Base-by-base conservation (phyloP, 2,797 vertebrate species). In the Telmatherina bonti region DNA sequence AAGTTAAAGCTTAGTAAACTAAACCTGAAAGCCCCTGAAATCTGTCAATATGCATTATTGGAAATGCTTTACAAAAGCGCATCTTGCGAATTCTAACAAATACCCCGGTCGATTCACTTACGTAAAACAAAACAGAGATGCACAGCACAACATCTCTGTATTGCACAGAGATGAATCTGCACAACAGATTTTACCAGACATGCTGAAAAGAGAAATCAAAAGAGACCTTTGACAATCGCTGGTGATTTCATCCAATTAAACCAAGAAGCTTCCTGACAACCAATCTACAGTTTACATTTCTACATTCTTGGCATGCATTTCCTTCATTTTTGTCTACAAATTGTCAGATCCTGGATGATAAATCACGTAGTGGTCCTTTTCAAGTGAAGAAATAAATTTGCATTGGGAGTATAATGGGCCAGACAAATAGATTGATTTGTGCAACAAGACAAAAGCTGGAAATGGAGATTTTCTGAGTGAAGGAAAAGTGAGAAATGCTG, bases 191-290 rank as follows among this genome's bases (percentile, higher is more conserved):
- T n/a, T n/a, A n/a, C n/a, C n/a, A n/a, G n/a, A n/a, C n/a, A n/a
- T n/a, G n/a, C n/a, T n/a, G n/a, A n/a, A n/a, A n/a, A n/a, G 76
- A 78, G 69, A 74, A 81, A 82, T 83, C 66, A 68, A 85, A 79
- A 74, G 11, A 79, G 52, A 76, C 70, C 73, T 63, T 79, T 41
- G 15, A 4, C 5, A 16, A 16, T 16, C 9, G 38, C 38, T 41
- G 13, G 70, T 73, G 70, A 82, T 78, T 82, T 75, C 54, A 62
- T 62, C 74, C 76, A 87, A 82, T 88, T 87, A 87, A 38, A 62
- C 62, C 53, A n/a, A 58, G 27, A 80, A 68, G 73, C 78, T 62
- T 81, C 63, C 56, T 47, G 72, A 84, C 29, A n/a, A 70, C 66
- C 70, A 70, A 82, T 76, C 22, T 31, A 22, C 76, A 73, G 67